Evolutionary conservation across 2,888 invertebrate species (phyloP), one percentile per base, ranked within the genome.

Genomic region (Dryococelus australis): DNA sequence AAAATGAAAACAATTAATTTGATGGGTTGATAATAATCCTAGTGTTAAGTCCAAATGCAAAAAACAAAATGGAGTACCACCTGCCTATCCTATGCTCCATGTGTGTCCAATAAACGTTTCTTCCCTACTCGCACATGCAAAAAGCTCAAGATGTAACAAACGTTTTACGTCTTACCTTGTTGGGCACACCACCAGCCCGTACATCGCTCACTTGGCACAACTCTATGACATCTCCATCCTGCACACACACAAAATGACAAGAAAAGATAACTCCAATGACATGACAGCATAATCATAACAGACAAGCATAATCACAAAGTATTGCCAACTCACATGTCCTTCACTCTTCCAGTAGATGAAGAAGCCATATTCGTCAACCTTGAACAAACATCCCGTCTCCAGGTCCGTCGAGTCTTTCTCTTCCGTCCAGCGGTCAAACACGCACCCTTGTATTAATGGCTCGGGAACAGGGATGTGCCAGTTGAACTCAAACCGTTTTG

Each of bases 321-420:
- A n/a, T 20, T 20, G n/a, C 65, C 65, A 65, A 90, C 92, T 94
- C 93, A 99, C 99, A 95, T 95, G 95, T 90, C 97, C 97, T 89
- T 99, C 99, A 92, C 98, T 98, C 93, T 99, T 99, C 99, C 99
- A 99, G 92, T 98, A 98, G 90, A 99, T 97, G 93, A 99, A 99
- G 94, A 99, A 99, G 84, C 98, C 99, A 93, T 98, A 98, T 92
- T 99, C 97, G 92, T 99, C 99, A 86, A 99, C 99, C 93, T 97
- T 97, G 93, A 99, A 98, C 90, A 96, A 92, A 91, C 98, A 98
- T 92, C 96, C 96, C 90, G 96, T 95, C 92, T 99, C 98, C 87
- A 96, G 94, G 90, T 98, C 98, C 84, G 96, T 96, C 91, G 97
- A 97, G 92, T 98, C 98, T 92, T 97, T 98, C 92, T 99, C 99